Evolutionary conservation across 2,113 vertebrate species (phyloP).

Genomic region (Oreocharis arfaki): DNA sequence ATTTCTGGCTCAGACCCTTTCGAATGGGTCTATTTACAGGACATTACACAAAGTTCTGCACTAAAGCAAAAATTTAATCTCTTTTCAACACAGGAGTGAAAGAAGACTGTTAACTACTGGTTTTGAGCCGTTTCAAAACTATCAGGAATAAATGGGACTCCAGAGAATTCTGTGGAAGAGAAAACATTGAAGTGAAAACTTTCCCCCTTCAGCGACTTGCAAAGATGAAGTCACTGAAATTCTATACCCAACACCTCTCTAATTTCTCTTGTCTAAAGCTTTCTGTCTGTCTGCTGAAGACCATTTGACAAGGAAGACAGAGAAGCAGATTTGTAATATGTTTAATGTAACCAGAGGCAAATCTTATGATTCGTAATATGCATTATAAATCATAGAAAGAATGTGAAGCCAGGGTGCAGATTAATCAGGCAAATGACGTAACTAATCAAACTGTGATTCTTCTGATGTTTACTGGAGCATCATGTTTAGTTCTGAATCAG

Average conservation of each 20-base stretch:
- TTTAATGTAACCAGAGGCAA: constrained; percentile 14
- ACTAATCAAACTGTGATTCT: not conserved
- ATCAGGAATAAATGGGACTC: constrained; percentile 38
- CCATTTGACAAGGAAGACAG: constrained; percentile 32
- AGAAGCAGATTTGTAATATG: constrained; percentile 12
- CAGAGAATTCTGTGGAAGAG: constrained; percentile 50
- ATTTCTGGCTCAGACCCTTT: not conserved
- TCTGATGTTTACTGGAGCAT: not conserved
- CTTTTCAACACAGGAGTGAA: not conserved
- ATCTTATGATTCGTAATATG: not conserved
- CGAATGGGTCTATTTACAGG: not conserved
- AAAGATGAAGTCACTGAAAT: constrained; percentile 39
- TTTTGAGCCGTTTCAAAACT: constrained; percentile 3
- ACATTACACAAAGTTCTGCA: not conserved
- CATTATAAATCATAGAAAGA: constrained; percentile 7
- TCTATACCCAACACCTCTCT: constrained; percentile 26
- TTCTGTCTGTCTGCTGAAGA: constrained; percentile 21
- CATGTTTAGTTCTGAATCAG: not conserved
- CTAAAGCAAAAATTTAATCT: not conserved
- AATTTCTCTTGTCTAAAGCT: constrained; percentile 52
- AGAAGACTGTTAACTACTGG: constrained; percentile 22
- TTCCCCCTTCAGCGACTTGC: constrained; percentile 49
- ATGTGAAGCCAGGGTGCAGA: not conserved
- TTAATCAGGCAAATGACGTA: not conserved
- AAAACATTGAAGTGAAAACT: constrained; percentile 53